Percentiles rank a stretch among this genome's conserved stretches.
Evolutionary conservation across 2,797 vertebrate genomes (phyloP).

Genomic region (Sternarchorhynchus goeldii): DNA sequence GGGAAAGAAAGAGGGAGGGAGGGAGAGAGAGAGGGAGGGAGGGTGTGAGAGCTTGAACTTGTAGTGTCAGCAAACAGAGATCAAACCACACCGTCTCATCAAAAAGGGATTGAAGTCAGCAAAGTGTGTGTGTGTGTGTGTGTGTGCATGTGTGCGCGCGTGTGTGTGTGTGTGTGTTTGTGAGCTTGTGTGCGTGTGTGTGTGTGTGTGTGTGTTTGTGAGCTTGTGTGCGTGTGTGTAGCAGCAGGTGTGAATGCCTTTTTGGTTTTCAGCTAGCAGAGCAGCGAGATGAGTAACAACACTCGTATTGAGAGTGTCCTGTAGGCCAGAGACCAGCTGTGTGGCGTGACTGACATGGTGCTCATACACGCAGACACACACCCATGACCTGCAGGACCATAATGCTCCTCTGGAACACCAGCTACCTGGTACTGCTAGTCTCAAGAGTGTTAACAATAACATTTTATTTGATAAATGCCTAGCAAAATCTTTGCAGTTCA

Average conservation of each 20-base stretch:
- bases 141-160: conserved; percentile 30
- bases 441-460: conserved; percentile 30
- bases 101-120: conserved; percentile 66
- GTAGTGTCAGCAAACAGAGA: conserved; percentile 46
- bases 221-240: conserved; percentile 27
- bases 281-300: conserved; percentile 40
- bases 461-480: not conserved
- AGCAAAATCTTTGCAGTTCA: not conserved
- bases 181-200: conserved; percentile 56
- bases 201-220: conserved; percentile 31
- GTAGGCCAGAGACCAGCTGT: conserved; percentile 70
- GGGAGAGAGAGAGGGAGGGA: not conserved
- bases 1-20: conserved; percentile 5
- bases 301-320: conserved; percentile 40
- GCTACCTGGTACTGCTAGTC: conserved; percentile 71
- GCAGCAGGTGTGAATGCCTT: conserved; percentile 70
- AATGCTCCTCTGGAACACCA: conserved; percentile 64
- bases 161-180: conserved; percentile 31
- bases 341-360: conserved; percentile 48
- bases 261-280: conserved; percentile 48
- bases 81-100: conserved; percentile 64
- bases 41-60: conserved; percentile 44
- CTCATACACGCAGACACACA: conserved; percentile 40
- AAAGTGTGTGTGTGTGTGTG: conserved; percentile 45
- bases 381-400: conserved; percentile 67